A percentile compares a stretch with the other conserved stretches of the same genome.
phyloP scores from a whole-genome alignment of 2,797 vertebrate genomes.

The Nannoperca australis region DNA sequence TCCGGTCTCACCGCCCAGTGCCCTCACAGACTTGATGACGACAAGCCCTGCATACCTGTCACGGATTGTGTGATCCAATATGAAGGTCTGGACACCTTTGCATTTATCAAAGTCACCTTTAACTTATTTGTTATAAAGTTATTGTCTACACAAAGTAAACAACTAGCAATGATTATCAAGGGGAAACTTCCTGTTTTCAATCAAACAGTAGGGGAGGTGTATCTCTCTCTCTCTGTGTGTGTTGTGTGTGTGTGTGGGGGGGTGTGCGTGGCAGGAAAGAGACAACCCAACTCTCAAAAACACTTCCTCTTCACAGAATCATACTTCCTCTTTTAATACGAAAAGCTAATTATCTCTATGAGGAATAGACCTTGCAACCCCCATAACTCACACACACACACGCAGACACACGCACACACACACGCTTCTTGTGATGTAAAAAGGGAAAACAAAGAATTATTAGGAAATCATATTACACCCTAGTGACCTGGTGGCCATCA shows the following conservation, averaged over 20 bases:
- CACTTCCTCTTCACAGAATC: slow-evolving; percentile 61
- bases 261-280: slow-evolving; percentile 32
- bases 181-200: slow-evolving; percentile 29
- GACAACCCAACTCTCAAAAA: slow-evolving; percentile 24
- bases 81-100: no score
- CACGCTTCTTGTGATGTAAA: neutral
- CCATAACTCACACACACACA: neutral
- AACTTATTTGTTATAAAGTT: neutral
- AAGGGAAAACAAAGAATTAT: slow-evolving; percentile 8
- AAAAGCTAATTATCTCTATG: slow-evolving; percentile 7
- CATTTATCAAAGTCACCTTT: no score
- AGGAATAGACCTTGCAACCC: slow-evolving; percentile 4
- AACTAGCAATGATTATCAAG: neutral
- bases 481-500: neutral
- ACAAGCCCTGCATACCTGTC: no score
- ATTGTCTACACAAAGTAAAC: neutral
- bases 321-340: slow-evolving; percentile 51
- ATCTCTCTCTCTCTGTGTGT: neutral
- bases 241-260: neutral
- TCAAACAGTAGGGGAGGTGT: slow-evolving; percentile 28
- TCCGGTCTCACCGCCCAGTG: no score
- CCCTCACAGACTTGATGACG: no score
- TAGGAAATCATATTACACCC: neutral
- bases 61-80: no score
- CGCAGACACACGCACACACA: neutral